phyloP scores from a whole-genome alignment of 2,888 invertebrate species.

The Leptopilina myrica region DNA sequence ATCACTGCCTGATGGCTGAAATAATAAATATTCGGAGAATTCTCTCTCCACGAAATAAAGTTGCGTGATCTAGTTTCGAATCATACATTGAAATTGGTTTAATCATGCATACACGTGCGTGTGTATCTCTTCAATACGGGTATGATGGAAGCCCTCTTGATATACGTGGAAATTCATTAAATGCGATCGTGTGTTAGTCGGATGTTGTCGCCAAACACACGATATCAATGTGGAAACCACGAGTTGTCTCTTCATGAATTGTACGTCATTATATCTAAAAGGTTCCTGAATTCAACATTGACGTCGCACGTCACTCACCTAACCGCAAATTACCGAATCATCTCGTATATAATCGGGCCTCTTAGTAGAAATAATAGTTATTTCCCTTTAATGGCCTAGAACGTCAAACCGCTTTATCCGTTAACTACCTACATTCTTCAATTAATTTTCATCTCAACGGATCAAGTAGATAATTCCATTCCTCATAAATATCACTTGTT shows the following conservation, averaged over 20 bases:
- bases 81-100: slow-evolving; percentile 5
- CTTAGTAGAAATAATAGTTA: not conserved
- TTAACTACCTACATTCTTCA: too few relatives aligned
- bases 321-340: slow-evolving; percentile 17
- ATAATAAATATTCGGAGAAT: too few relatives aligned
- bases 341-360: slow-evolving; percentile 3
- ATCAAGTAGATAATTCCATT: too few relatives aligned
- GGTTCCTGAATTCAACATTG: slow-evolving; percentile 25
- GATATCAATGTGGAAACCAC: slow-evolving; percentile 26
- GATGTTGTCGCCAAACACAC: slow-evolving; percentile 15
- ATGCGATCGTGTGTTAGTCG: slow-evolving; percentile 6
- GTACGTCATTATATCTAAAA: slow-evolving; percentile 22
- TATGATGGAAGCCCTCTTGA: not conserved
- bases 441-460: not conserved
- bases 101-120: not conserved
- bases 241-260: slow-evolving; percentile 28
- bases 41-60: not conserved
- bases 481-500: too few relatives aligned
- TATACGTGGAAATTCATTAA: slow-evolving; percentile 14
- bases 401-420: too few relatives aligned
- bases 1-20: too few relatives aligned
- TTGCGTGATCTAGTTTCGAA: not conserved
- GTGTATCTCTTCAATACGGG: not conserved
- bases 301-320: not conserved
- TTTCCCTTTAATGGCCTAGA: not conserved